Conservation (phyloP, 2,888 invertebrate genomes). For the Melikaiella ostensackeni region DNA sequence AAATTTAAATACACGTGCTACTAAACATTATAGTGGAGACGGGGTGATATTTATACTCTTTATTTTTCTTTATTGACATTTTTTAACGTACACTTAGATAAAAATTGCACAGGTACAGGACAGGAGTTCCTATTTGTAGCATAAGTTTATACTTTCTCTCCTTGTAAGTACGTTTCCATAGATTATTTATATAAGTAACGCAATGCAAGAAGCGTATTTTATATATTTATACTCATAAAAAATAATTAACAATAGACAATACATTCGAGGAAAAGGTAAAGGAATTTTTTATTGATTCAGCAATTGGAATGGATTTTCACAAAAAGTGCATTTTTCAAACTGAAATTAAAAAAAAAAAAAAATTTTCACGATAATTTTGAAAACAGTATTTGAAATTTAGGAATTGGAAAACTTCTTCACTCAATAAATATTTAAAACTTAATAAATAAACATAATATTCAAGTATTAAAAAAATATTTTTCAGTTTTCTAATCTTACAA, state of each 20-base stretch:
- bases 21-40: background rate
- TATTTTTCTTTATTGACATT: background rate
- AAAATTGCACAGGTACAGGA: slow-evolving; percentile 23
- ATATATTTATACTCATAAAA: background rate
- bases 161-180: slow-evolving; percentile 25
- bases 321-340: background rate
- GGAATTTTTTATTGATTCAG: background rate
- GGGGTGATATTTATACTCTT: background rate
- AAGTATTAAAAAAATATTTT: background rate
- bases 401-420: background rate
- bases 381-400: background rate
- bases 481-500: background rate
- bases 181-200: background rate
- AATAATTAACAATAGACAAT: background rate
- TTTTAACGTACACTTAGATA: slow-evolving; percentile 12
- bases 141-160: slow-evolving; percentile 1
- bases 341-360: background rate
- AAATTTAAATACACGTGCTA: background rate
- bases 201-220: background rate
- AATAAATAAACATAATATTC: background rate
- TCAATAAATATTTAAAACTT: background rate
- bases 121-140: slow-evolving; percentile 15
- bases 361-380: background rate
- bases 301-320: background rate
- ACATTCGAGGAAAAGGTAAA: background rate